Conservation (phyloP, 2,888 invertebrate species). For the Dryococelus australis region DNA sequence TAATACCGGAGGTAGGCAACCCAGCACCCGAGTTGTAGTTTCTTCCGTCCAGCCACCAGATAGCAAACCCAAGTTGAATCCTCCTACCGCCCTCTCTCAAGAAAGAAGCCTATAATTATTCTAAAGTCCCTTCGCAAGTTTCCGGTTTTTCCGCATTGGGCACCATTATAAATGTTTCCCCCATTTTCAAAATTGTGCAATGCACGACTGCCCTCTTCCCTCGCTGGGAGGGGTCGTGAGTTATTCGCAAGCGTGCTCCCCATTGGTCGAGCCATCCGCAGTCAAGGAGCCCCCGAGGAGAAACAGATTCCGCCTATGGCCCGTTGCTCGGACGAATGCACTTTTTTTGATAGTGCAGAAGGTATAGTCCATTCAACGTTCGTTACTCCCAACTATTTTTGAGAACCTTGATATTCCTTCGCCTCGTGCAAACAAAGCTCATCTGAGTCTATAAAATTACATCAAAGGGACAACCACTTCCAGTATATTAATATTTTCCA, state of each 20-base stretch:
- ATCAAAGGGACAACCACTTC: no score
- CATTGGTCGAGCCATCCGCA: constrained; percentile 3
- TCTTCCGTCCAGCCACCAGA: background rate
- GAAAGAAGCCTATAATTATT: background rate
- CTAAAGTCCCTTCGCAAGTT: background rate
- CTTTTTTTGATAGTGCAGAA: no score
- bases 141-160: background rate
- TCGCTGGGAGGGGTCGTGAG: background rate
- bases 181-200: no score
- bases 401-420: no score
- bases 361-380: no score
- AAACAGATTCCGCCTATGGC: no score
- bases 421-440: no score
- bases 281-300: background rate
- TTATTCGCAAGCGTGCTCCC: constrained; percentile 16
- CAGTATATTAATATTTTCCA: no score
- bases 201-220: background rate
- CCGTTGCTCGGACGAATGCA: no score
- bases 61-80: background rate
- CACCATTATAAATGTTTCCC: background rate
- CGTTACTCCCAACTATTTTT: no score
- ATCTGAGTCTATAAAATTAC: no score
- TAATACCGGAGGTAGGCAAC: constrained; percentile 2
- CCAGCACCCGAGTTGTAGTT: background rate
- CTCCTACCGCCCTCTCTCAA: background rate